phyloP scores from a whole-genome alignment of 2,113 vertebrate species.

The Toxostoma redivivum region DNA sequence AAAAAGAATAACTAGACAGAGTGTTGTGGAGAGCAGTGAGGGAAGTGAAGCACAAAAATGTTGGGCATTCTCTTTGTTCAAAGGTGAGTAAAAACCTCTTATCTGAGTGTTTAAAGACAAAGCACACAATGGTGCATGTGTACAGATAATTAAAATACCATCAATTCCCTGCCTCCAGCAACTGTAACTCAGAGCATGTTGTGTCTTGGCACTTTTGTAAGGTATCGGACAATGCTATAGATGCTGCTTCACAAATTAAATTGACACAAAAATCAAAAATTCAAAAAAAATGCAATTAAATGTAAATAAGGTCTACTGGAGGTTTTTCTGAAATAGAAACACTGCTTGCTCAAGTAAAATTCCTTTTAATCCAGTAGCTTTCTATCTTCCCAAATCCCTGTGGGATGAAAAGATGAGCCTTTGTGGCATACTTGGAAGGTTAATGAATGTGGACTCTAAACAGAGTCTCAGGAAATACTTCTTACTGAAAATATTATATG shows the following conservation, averaged over 20 bases:
- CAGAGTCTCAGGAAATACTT: background rate
- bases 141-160: background rate
- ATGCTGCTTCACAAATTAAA: background rate
- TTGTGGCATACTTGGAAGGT: constrained; percentile 4
- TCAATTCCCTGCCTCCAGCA: background rate
- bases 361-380: constrained; percentile 20
- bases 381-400: constrained; percentile 22
- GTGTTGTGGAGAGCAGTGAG: background rate
- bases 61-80: background rate
- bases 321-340: constrained; percentile 24
- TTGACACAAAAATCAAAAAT: background rate
- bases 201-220: background rate
- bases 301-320: constrained; percentile 24
- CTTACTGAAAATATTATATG: background rate
- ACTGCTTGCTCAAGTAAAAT: constrained; percentile 13
- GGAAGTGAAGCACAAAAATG: background rate
- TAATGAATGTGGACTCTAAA: constrained; percentile 2
- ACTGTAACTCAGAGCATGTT: background rate
- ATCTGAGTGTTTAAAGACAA: background rate
- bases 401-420: constrained; percentile 32
- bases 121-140: background rate
- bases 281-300: background rate
- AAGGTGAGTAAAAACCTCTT: background rate
- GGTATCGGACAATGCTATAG: background rate
- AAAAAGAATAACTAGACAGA: background rate